Conservation (phyloP, 2,888 invertebrate species). For the Pristionchus arcanus region DNA sequence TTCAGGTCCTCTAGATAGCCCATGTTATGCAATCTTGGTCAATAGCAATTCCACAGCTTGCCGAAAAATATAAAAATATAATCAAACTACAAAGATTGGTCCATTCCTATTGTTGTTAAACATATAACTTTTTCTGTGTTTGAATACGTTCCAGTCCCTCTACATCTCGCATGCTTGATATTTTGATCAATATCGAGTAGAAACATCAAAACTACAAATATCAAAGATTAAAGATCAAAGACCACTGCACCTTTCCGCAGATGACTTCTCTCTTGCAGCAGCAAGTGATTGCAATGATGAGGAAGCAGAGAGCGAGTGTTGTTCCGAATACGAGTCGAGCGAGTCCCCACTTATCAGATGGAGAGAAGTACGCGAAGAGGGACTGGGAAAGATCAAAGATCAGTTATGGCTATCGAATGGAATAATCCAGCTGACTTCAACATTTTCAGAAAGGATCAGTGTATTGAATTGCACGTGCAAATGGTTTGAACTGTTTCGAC, state of each 20-base stretch:
- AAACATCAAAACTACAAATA: neutral
- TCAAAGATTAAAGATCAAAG: conserved; percentile 30
- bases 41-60: no score
- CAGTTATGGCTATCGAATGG: neutral
- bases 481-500: no score
- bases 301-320: conserved; percentile 49
- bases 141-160: no score
- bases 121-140: neutral
- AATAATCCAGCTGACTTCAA: no score
- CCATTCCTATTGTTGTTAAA: no score
- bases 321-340: conserved; percentile 53
- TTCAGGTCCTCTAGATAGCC: no score
- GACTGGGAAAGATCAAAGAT: conserved; percentile 15
- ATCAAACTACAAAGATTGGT: no score
- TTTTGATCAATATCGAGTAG: neutral
- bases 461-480: no score
- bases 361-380: conserved; percentile 20
- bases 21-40: no score
- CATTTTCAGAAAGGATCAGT: no score
- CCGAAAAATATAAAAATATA: no score
- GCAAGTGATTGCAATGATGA: conserved; percentile 53
- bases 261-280: conserved; percentile 46
- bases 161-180: neutral
- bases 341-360: conserved; percentile 50
- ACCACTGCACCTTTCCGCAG: conserved; percentile 9